Conservation (phyloP, 2,113 vertebrate genomes). For the Takifugu flavidus region DNA sequence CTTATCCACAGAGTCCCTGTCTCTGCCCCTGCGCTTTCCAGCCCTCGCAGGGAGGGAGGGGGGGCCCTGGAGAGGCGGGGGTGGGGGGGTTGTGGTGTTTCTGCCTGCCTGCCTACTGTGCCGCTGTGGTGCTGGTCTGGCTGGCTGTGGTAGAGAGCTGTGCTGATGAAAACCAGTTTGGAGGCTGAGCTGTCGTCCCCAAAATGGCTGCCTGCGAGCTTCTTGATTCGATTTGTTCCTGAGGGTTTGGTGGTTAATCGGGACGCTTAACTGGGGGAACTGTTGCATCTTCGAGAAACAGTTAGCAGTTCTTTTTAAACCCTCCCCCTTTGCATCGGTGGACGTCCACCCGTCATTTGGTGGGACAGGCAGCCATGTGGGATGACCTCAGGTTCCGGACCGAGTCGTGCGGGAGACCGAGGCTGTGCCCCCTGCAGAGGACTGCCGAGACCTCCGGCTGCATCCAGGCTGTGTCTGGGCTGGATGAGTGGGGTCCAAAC, state of each 20-base stretch:
- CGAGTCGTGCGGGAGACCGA: constrained; percentile 41
- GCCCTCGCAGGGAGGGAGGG: constrained; percentile 17
- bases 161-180: constrained; percentile 54
- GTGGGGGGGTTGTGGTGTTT: constrained; percentile 43
- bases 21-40: constrained; percentile 41
- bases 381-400: constrained; percentile 64
- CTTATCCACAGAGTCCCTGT: constrained; percentile 63
- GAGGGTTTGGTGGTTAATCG: not conserved
- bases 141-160: constrained; percentile 51
- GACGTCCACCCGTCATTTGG: not conserved
- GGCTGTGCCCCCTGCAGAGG: constrained; percentile 58
- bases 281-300: too few relatives aligned
- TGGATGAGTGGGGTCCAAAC: constrained; percentile 21
- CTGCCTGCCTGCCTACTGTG: constrained; percentile 41
- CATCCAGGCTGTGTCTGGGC: constrained; percentile 1
- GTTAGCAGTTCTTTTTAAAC: not conserved
- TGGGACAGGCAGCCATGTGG: constrained; percentile 51
- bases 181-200: constrained; percentile 53
- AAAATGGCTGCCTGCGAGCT: constrained; percentile 35
- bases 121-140: constrained; percentile 44
- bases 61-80: constrained; percentile 34
- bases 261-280: not conserved
- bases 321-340: too few relatives aligned
- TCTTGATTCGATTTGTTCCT: not conserved
- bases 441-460: constrained; percentile 18